A percentile compares a stretch with the other conserved stretches of the same genome.
These are phyloP conservation scores for Lepeophtheirus salmonis DNA, from an alignment of 1,140 invertebrate genomes.

Conservation along the genomic window DNA sequence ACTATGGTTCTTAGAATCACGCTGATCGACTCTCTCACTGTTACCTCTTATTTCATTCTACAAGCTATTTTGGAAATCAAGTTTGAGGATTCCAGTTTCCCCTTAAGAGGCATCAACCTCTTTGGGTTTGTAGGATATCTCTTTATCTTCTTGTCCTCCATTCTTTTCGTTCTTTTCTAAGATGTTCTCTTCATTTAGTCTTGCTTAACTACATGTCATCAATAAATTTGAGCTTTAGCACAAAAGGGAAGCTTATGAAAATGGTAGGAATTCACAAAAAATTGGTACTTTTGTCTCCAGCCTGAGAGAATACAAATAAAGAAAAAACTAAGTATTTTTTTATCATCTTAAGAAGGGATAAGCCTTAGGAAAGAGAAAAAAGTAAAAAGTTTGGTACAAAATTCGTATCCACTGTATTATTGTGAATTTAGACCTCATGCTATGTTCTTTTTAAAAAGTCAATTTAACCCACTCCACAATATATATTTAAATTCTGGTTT, in stretches of 20 bases:
- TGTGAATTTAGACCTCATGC: too few relatives aligned
- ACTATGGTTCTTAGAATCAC: background rate
- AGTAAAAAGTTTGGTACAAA: too few relatives aligned
- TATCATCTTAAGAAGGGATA: too few relatives aligned
- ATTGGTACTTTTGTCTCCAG: too few relatives aligned
- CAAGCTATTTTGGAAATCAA: background rate
- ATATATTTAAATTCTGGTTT: too few relatives aligned
- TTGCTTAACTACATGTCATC: background rate
- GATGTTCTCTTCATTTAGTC: background rate
- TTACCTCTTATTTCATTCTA: background rate
- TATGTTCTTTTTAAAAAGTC: too few relatives aligned
- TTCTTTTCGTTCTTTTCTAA: background rate
- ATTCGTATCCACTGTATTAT: too few relatives aligned
- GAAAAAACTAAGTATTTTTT: too few relatives aligned
- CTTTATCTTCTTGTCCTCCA: slow-evolving; percentile 2
- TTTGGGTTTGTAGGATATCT: slow-evolving; percentile 1
- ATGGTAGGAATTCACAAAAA: too few relatives aligned
- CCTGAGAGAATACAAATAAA: too few relatives aligned
- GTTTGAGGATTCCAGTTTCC: background rate
- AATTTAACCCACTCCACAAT: too few relatives aligned
- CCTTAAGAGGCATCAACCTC: background rate
- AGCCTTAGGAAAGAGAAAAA: too few relatives aligned
- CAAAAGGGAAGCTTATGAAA: background rate
- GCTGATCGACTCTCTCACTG: background rate
- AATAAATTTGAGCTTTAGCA: background rate